A percentile compares a stretch with the other conserved stretches of the same genome.
Conservation (phyloP, 2,888 invertebrate species). For the Empis livida region DNA sequence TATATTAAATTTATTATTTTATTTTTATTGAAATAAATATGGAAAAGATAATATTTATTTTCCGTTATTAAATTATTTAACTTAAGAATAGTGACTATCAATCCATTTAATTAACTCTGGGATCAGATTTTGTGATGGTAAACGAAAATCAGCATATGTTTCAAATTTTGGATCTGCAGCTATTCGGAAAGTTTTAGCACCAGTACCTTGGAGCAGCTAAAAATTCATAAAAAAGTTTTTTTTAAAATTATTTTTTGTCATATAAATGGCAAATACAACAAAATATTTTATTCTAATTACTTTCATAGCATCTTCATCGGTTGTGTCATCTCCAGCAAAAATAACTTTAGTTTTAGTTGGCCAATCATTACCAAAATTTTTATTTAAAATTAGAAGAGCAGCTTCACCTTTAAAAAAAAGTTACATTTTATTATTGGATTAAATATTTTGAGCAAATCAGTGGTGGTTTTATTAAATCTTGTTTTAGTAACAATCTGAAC, state of each 20-base stretch:
- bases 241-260: conserved; percentile 1
- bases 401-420: conserved; percentile 39
- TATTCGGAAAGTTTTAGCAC: conserved; percentile 56
- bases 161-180: conserved; percentile 51
- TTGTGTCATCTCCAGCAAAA: conserved; percentile 78
- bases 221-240: conserved; percentile 5
- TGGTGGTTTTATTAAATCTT: too few relatives aligned
- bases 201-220: conserved; percentile 57
- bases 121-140: conserved; percentile 57
- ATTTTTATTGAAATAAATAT: too few relatives aligned
- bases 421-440: too few relatives aligned
- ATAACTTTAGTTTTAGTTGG: conserved; percentile 56
- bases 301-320: conserved; percentile 83
- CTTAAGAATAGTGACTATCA: conserved; percentile 17
- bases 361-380: conserved; percentile 62
- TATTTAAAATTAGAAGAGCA: conserved; percentile 56
- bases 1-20: too few relatives aligned
- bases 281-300: conserved; percentile 34
- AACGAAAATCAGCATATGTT: conserved; percentile 55
- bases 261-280: neutral
- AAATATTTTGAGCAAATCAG: too few relatives aligned
- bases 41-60: too few relatives aligned
- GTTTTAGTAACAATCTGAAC: too few relatives aligned
- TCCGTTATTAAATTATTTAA: too few relatives aligned
- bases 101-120: conserved; percentile 60